Percentiles rank a stretch among this genome's conserved stretches.
Conservation (phyloP, 2,113 vertebrate genomes). For the Erinaceus europaeus region DNA sequence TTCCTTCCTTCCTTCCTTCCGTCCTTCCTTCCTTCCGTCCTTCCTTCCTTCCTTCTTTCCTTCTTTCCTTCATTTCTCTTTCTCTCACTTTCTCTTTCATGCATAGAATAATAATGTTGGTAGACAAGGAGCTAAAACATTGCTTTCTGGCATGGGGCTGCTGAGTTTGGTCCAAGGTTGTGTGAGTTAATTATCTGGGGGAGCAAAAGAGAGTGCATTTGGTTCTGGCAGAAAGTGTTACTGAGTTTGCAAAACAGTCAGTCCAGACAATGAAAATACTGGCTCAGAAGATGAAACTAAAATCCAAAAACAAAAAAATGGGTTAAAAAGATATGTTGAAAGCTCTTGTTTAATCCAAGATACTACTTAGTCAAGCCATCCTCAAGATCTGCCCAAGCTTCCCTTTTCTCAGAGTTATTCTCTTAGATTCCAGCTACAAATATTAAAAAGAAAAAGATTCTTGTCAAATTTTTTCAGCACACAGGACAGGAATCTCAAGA, state of each 20-base stretch:
- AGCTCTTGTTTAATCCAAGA: background rate
- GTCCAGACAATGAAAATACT: background rate
- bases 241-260: background rate
- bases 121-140: constrained; percentile 15
- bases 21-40: no score
- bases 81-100: background rate
- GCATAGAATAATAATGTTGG: background rate
- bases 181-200: background rate
- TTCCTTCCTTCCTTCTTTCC: no score
- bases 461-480: background rate
- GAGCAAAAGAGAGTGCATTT: background rate
- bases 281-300: background rate
- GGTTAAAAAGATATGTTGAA: background rate
- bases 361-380: background rate
- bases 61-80: no score
- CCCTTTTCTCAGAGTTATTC: background rate
- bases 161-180: constrained; percentile 33
- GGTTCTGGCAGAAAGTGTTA: constrained; percentile 30
- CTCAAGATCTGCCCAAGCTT: background rate
- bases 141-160: constrained; percentile 23
- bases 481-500: background rate
- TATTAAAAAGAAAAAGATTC: background rate
- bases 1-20: no score
- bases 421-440: background rate
- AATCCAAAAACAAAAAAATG: background rate